These are phyloP conservation scores for Turritopsis dohrnii DNA, from an alignment of 30 jellyfish, hydroid and myxozoan species.

Conservation along the genomic window DNA sequence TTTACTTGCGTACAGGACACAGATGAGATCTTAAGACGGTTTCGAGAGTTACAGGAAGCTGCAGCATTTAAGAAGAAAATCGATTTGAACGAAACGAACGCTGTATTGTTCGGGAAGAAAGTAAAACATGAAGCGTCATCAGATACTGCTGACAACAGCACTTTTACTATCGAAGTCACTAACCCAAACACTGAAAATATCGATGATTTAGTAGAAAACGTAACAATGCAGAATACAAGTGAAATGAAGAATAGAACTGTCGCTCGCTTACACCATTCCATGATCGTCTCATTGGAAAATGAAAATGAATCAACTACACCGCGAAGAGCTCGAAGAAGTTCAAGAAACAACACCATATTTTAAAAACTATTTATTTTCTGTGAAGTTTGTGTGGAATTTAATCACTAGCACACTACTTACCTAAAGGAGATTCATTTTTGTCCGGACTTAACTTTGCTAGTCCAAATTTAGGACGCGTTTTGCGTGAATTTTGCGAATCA, in stretches of 20 bases:
- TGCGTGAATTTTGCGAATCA: too few species aligned
- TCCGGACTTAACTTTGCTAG: too few species aligned
- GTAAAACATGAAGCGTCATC: background rate
- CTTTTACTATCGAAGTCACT: background rate
- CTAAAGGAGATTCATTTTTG: too few species aligned
- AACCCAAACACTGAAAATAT: background rate
- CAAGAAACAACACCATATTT: background rate
- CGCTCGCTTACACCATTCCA: background rate
- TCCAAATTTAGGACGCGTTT: too few species aligned
- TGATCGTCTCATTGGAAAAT: background rate
- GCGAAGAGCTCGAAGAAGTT: background rate
- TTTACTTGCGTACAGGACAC: conserved; percentile 11
- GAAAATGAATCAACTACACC: background rate
- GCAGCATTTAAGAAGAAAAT: background rate
- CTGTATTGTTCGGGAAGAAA: background rate
- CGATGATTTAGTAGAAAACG: background rate
- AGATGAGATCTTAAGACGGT: background rate
- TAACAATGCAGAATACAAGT: background rate
- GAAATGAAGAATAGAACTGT: background rate
- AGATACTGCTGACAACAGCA: background rate
- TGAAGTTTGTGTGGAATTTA: too few species aligned
- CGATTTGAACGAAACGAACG: background rate
- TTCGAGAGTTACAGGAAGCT: background rate
- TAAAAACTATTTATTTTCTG: too few species aligned
- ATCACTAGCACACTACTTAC: too few species aligned